Conservation (phyloP, 2,888 invertebrate genomes). For the Spodoptera littoralis region DNA sequence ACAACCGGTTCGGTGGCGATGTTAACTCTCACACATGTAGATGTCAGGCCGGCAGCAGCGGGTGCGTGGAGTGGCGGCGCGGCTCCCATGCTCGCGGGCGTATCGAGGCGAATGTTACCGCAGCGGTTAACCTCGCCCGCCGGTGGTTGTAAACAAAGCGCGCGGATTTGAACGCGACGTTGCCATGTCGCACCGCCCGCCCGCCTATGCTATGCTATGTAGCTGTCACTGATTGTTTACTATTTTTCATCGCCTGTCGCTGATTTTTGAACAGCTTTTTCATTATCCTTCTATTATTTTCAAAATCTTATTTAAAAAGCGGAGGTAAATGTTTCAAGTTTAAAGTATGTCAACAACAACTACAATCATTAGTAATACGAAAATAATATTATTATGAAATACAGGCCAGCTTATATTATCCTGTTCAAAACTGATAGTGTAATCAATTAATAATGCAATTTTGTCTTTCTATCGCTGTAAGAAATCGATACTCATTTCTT, state of each 20-base stretch:
- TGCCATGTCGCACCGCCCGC: conserved; percentile 70
- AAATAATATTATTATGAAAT: too few relatives aligned
- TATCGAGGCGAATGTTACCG: conserved; percentile 62
- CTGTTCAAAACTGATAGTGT: too few relatives aligned
- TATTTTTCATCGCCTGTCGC: conserved; percentile 50
- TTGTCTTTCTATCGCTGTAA: conserved; percentile 44
- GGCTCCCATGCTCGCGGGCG: conserved; percentile 41
- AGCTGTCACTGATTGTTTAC: conserved; percentile 69
- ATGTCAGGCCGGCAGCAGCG: conserved; percentile 37
- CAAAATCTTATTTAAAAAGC: too few relatives aligned
- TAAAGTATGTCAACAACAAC: too few relatives aligned
- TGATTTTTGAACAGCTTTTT: conserved; percentile 12
- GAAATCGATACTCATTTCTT: conserved; percentile 53
- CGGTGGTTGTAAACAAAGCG: conserved; percentile 81
- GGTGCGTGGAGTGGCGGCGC: conserved; percentile 39
- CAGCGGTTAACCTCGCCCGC: conserved; percentile 70
- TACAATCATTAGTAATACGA: too few relatives aligned
- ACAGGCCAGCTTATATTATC: too few relatives aligned
- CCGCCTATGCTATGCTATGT: conserved; percentile 59
- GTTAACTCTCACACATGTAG: conserved; percentile 48
- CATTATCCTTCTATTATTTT: neutral
- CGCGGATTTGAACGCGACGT: conserved; percentile 75
- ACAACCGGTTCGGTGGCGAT: conserved; percentile 54
- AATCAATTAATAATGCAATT: conserved; percentile 11
- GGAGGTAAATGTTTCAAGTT: too few relatives aligned